Percentiles rank a stretch among this genome's conserved stretches.
phyloP scores from a whole-genome alignment of 2,113 vertebrate genomes.

The Oplegnathus fasciatus region DNA sequence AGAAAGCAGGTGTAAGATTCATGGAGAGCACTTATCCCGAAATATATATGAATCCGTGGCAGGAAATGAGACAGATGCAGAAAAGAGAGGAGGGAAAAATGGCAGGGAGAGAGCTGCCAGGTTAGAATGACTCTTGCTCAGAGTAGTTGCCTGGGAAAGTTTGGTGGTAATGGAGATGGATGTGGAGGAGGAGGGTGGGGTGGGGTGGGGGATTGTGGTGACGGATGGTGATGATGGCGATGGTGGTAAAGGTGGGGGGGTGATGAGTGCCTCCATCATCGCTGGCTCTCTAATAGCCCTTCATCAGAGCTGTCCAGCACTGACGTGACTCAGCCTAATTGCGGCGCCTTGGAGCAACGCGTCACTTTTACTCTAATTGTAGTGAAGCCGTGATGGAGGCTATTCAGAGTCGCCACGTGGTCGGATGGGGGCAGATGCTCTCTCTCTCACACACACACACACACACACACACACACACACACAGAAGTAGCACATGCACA shows the following conservation, averaged over 20 bases:
- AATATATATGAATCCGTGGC: conserved; percentile 77
- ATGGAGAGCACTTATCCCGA: conserved; percentile 78
- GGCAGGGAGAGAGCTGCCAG: conserved; percentile 66
- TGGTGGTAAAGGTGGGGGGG: conserved; percentile 52
- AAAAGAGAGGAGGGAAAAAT: conserved; percentile 66
- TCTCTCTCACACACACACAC: background rate
- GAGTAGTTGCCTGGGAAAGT: conserved; percentile 68
- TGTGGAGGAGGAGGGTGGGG: conserved; percentile 32
- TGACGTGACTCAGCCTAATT: conserved; percentile 75
- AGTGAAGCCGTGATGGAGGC: conserved; percentile 64
- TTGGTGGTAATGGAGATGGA: conserved; percentile 76
- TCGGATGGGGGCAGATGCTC: conserved; percentile 40
- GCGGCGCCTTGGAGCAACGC: conserved; percentile 68
- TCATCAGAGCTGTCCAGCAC: conserved; percentile 63
- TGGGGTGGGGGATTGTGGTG: conserved; percentile 37
- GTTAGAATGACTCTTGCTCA: conserved; percentile 61
- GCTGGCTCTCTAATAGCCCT: conserved; percentile 67
- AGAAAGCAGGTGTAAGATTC: conserved; percentile 73
- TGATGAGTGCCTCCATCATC: conserved; percentile 67
- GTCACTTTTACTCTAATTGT: conserved; percentile 72
- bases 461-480: conserved; percentile 7
- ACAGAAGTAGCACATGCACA: conserved; percentile 23
- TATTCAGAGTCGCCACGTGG: conserved; percentile 55
- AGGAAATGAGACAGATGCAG: conserved; percentile 80
- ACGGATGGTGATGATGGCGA: conserved; percentile 63